phyloP scores from a whole-genome alignment of 2,888 invertebrate species.

The Schizaphis graminum region DNA sequence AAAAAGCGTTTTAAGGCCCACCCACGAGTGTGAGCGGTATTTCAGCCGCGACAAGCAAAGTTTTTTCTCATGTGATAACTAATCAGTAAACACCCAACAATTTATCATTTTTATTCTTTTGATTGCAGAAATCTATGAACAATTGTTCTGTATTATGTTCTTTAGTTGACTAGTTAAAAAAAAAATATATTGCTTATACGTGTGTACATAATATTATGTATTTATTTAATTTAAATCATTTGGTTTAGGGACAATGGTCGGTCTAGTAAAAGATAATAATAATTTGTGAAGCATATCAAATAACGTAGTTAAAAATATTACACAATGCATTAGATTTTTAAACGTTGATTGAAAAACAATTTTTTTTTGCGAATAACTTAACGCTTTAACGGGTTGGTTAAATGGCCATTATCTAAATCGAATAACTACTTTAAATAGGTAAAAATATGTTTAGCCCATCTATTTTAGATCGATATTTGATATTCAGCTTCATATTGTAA shows the following conservation, averaged over 20 bases:
- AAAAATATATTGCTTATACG: not conserved
- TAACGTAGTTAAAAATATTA: not conserved
- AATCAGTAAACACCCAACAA: not conserved
- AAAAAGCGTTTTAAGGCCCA: not conserved
- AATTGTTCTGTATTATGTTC: too few relatives aligned
- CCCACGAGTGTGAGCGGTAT: not conserved
- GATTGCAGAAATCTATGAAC: not conserved
- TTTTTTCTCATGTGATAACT: not conserved
- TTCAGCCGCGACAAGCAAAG: not conserved
- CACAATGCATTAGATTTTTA: not conserved
- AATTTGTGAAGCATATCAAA: not conserved
- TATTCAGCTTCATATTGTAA: not conserved
- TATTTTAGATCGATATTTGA: not conserved
- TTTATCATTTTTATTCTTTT: not conserved
- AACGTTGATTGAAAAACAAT: not conserved
- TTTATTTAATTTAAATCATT: not conserved
- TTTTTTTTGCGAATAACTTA: not conserved
- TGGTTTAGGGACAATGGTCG: not conserved
- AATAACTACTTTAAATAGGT: not conserved
- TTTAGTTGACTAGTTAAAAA: not conserved
- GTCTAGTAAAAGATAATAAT: not conserved
- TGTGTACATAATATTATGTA: not conserved
- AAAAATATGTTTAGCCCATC: not conserved
- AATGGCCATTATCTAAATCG: not conserved
- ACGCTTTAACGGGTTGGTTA: not conserved